A percentile compares a stretch with the other conserved stretches of the same genome.
Evolutionary conservation across 2,797 vertebrate genomes (phyloP).

Genomic region (Brotula barbata): DNA sequence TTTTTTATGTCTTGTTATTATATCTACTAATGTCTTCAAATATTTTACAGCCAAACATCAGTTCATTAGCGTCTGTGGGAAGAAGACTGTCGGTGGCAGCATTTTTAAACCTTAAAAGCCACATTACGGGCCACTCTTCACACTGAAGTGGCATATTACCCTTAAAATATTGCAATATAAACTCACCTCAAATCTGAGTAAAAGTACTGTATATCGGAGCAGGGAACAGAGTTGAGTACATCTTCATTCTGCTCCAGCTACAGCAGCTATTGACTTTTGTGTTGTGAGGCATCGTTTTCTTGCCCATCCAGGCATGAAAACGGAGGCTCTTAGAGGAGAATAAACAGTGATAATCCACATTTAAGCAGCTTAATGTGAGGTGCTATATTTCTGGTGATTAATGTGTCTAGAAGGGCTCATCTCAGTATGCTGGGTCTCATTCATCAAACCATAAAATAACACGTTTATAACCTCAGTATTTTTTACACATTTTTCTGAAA

Average conservation of each 20-base stretch:
- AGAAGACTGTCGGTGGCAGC: constrained; percentile 29
- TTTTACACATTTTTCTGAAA: constrained; percentile 53
- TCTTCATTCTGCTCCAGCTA: constrained; percentile 45
- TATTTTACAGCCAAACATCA: too few relatives aligned
- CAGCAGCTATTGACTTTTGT: constrained; percentile 65
- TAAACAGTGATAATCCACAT: constrained; percentile 74
- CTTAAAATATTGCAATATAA: constrained; percentile 31
- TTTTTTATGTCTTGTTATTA: too few relatives aligned
- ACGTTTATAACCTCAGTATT: constrained; percentile 50
- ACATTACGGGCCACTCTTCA: constrained; percentile 39
- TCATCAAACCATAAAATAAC: constrained; percentile 70
- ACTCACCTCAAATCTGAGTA: constrained; percentile 40
- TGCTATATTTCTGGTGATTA: constrained; percentile 73
- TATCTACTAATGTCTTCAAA: too few relatives aligned
- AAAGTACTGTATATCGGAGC: constrained; percentile 39
- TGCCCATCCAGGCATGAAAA: constrained; percentile 66
- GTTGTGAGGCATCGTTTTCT: constrained; percentile 57
- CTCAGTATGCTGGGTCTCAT: constrained; percentile 62
- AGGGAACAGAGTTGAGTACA: constrained; percentile 36
- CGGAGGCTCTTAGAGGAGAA: constrained; percentile 62
- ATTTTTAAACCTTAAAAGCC: constrained; percentile 54
- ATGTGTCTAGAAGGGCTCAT: constrained; percentile 71
- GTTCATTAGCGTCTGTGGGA: too few relatives aligned
- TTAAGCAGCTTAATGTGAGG: constrained; percentile 76
- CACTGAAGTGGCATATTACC: background rate